These are phyloP conservation scores for Xiphias gladius DNA, from an alignment of 2,113 vertebrate genomes.

Conservation along the genomic window DNA sequence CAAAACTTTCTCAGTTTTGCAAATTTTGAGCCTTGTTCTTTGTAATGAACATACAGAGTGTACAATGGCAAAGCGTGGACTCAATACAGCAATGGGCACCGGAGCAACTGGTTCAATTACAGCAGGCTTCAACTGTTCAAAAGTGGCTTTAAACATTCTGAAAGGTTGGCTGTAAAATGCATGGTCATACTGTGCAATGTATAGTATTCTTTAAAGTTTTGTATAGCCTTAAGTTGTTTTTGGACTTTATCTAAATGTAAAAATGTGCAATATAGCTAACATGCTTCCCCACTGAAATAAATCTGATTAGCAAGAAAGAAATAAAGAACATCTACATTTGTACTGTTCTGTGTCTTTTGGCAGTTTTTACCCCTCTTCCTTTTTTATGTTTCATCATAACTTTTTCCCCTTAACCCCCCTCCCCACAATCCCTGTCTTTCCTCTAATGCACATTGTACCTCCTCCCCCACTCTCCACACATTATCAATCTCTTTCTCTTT, in stretches of 20 bases:
- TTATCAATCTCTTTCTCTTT: constrained; percentile 79
- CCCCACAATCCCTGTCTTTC: constrained; percentile 14
- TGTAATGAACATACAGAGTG: not conserved
- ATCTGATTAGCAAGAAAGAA: not conserved
- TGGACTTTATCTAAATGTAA: not conserved
- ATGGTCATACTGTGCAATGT: not conserved
- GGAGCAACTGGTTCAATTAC: not conserved
- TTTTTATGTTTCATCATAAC: constrained; percentile 38
- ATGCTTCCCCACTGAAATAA: not conserved
- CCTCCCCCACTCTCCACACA: constrained; percentile 63
- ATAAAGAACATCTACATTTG: not conserved
- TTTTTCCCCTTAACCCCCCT: not conserved
- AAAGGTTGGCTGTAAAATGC: not conserved
- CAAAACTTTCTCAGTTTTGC: not conserved
- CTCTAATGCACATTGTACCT: constrained; percentile 68
- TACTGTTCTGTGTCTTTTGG: not conserved
- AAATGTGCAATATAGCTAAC: too few relatives aligned
- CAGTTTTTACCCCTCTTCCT: constrained; percentile 1
- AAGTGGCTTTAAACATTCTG: not conserved
- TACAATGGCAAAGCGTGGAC: not conserved
- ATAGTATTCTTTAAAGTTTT: too few relatives aligned
- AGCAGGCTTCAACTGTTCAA: not conserved
- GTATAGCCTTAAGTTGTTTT: not conserved
- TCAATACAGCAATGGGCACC: not conserved
- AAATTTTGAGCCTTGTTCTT: not conserved